phyloP scores from a whole-genome alignment of 2,797 vertebrate species.

The Mormyrus proboscirostris region DNA sequence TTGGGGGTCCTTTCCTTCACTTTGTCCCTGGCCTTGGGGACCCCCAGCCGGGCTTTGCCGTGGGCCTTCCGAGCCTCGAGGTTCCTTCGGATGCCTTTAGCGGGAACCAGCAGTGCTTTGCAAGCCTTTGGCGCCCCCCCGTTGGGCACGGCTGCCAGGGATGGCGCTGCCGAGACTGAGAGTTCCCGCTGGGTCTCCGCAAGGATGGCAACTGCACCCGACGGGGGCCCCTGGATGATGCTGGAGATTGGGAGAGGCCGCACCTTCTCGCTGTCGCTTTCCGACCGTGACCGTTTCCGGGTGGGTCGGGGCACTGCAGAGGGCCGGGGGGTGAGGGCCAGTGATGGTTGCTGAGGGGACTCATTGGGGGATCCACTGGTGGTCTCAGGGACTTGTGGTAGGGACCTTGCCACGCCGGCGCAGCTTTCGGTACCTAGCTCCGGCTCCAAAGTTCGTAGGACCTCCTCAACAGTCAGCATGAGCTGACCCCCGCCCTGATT shows the following conservation, averaged over 20 bases:
- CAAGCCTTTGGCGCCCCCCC: constrained; percentile 85
- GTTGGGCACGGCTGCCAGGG: constrained; percentile 79
- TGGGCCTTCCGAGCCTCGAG: constrained; percentile 92
- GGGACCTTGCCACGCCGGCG: constrained; percentile 40
- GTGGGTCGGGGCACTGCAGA: constrained; percentile 72
- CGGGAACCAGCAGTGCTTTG: constrained; percentile 81
- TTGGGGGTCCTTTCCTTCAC: constrained; percentile 75
- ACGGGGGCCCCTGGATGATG: constrained; percentile 73
- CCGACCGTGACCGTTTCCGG: constrained; percentile 90
- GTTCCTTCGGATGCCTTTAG: constrained; percentile 86
- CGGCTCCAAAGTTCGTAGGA: constrained; percentile 82
- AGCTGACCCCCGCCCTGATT: constrained; percentile 80
- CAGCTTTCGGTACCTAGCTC: constrained; percentile 65
- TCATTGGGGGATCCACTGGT: constrained; percentile 36
- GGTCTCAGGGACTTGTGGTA: background rate
- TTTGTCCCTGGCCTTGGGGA: constrained; percentile 86
- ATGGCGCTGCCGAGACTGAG: constrained; percentile 68
- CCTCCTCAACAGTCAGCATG: constrained; percentile 91
- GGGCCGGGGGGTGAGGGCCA: constrained; percentile 65
- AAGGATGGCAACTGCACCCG: constrained; percentile 67
- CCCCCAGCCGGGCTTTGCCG: constrained; percentile 83
- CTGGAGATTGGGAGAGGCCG: constrained; percentile 90
- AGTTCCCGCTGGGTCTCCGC: constrained; percentile 76
- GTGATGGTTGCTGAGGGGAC: constrained; percentile 52
- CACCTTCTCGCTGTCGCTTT: constrained; percentile 96